These are phyloP conservation scores for Sternotherus odoratus DNA, from an alignment of 2,797 vertebrate species.

Conservation along the genomic window DNA sequence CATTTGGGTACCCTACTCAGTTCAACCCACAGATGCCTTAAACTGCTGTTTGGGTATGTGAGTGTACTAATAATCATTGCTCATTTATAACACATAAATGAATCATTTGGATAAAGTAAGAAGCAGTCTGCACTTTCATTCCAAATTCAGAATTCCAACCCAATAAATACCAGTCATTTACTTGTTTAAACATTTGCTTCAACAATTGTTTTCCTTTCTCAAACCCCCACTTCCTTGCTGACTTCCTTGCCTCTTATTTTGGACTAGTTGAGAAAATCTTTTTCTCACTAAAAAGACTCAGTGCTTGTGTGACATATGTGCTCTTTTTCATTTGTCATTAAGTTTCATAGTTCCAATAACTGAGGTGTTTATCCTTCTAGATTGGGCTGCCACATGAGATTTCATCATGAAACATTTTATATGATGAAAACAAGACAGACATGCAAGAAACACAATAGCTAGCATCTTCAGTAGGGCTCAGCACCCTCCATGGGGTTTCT, in stretches of 20 bases:
- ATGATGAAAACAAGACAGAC: neutral
- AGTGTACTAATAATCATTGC: rapidly evolving
- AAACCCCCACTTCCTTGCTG: rapidly evolving
- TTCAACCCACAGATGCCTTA: rapidly evolving
- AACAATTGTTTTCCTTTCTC: neutral
- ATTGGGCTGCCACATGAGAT: neutral
- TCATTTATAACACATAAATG: neutral
- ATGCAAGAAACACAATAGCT: neutral
- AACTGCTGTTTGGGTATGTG: neutral
- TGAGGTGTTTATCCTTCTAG: neutral
- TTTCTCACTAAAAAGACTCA: neutral
- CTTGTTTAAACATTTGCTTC: neutral
- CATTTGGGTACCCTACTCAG: neutral
- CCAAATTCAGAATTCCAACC: neutral
- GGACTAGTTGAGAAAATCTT: neutral
- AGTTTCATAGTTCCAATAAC: neutral
- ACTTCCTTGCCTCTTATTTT: neutral
- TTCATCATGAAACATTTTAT: neutral
- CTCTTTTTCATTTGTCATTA: neutral
- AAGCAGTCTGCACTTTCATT: neutral
- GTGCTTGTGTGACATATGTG: neutral
- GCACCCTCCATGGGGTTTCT: neutral
- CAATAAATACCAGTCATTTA: neutral
- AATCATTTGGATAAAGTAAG: neutral
- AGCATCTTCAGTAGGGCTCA: neutral